These are phyloP conservation scores for Lethenteron camtschaticum DNA, from an alignment of 2,113 vertebrate genomes.

Conservation along the genomic window DNA sequence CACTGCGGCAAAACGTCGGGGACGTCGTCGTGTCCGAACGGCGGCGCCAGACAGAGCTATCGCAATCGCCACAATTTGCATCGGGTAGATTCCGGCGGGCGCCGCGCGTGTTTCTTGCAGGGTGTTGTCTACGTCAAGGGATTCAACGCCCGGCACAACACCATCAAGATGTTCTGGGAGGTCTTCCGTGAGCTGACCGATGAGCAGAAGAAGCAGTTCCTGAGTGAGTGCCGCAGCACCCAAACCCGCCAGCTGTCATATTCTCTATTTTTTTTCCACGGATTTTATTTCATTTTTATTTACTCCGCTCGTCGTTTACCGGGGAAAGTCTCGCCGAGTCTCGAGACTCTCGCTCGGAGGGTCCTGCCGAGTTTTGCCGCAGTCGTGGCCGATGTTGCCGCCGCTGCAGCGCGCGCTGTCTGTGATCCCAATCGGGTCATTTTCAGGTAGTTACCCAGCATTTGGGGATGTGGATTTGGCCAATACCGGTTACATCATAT, in stretches of 20 bases:
- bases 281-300: neutral
- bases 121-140: constrained; percentile 71
- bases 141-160: constrained; percentile 59
- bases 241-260: neutral
- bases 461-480: no score
- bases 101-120: constrained; percentile 18
- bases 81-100: no score
- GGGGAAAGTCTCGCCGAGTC: neutral
- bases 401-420: neutral
- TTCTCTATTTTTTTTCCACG: neutral
- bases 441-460: no score
- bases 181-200: constrained; percentile 78
- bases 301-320: neutral
- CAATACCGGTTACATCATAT: no score
- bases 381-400: neutral
- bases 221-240: constrained; percentile 32
- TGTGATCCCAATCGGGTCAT: no score
- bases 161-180: constrained; percentile 79
- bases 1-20: no score
- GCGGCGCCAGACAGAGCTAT: no score
- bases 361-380: neutral
- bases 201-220: constrained; percentile 90
- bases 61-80: no score
- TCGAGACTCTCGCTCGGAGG: neutral
- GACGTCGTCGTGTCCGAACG: no score